Percentiles rank a stretch among this genome's conserved stretches.
phyloP scores from a whole-genome alignment of 2,113 vertebrate genomes.

The Sialia sialis region DNA sequence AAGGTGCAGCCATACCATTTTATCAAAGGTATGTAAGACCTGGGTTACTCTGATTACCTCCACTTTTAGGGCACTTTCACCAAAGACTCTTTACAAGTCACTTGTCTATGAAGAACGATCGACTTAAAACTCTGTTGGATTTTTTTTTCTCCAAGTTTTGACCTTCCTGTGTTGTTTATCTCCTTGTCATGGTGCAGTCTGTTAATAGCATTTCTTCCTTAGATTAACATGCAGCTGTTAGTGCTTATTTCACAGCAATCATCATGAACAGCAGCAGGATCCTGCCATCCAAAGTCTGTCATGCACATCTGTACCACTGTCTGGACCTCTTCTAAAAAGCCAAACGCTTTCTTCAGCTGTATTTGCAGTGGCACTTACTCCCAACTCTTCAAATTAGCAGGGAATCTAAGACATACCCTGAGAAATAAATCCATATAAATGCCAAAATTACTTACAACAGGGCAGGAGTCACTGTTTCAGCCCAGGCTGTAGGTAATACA shows the following conservation, averaged over 20 bases:
- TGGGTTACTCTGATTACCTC: background rate
- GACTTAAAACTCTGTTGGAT: background rate
- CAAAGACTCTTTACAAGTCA: background rate
- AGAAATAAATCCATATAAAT: background rate
- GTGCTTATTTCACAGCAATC: background rate
- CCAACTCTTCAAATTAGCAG: background rate
- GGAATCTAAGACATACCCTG: background rate
- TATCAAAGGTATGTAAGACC: accelerated
- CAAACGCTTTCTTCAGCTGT: background rate
- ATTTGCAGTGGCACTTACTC: background rate
- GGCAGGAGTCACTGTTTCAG: background rate
- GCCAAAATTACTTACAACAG: background rate
- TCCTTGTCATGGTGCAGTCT: background rate
- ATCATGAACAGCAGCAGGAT: background rate
- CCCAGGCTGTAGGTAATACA: background rate
- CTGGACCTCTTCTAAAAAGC: background rate
- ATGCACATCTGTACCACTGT: background rate
- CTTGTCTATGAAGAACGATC: background rate
- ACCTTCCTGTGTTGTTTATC: background rate
- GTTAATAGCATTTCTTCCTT: background rate
- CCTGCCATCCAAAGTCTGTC: background rate
- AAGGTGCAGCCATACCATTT: background rate
- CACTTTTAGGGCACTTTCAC: background rate
- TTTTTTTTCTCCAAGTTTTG: background rate
- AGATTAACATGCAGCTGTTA: background rate